phyloP scores from a whole-genome alignment of 1,140 invertebrate species.

The Bombus vancouverensis region DNA sequence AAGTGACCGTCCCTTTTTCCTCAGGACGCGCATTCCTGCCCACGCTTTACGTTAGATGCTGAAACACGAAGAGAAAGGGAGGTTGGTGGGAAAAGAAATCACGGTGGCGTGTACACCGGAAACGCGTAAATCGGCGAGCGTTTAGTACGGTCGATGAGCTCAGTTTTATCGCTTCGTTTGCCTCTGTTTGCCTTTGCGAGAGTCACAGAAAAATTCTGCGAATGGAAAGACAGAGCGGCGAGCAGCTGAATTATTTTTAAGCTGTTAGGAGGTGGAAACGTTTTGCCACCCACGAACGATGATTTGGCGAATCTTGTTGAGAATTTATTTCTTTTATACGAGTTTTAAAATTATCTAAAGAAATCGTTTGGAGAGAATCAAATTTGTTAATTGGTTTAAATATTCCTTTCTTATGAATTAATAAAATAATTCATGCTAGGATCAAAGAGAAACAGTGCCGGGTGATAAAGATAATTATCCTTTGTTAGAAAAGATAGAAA shows the following conservation, averaged over 20 bases:
- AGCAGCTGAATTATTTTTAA: neutral
- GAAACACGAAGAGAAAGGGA: neutral
- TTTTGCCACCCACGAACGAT: too few species aligned
- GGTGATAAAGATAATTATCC: too few species aligned
- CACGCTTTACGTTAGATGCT: constrained; percentile 25
- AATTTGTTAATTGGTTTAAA: too few species aligned
- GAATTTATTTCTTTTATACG: too few species aligned
- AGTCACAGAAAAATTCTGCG: neutral
- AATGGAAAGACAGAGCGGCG: neutral
- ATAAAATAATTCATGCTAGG: too few species aligned
- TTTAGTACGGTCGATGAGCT: neutral
- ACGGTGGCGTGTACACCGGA: constrained; percentile 12
- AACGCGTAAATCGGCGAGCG: constrained; percentile 23
- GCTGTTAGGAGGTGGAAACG: too few species aligned
- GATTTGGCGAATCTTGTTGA: too few species aligned
- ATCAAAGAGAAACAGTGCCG: too few species aligned
- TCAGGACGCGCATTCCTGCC: constrained; percentile 9
- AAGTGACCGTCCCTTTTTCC: constrained; percentile 27
- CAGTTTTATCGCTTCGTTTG: constrained; percentile 18
- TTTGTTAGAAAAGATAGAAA: too few species aligned
- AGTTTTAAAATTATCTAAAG: too few species aligned
- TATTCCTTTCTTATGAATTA: too few species aligned
- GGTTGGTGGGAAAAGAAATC: constrained; percentile 8
- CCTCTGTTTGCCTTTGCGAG: neutral
- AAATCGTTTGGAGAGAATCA: too few species aligned